Conservation (phyloP, 37 sponge, comb jelly and placozoan species). For the Aplysina aerophoba region DNA sequence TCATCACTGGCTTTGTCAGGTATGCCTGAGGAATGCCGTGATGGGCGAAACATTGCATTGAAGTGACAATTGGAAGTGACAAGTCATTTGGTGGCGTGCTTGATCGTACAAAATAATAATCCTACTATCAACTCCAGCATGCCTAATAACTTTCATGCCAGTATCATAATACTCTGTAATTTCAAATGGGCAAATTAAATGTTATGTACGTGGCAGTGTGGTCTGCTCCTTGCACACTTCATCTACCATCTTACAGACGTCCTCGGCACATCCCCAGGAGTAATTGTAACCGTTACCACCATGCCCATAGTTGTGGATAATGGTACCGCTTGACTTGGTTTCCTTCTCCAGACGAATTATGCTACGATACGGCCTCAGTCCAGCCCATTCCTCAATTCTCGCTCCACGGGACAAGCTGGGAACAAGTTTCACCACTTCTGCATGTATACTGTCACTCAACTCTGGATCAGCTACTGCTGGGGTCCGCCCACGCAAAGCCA, state of each 20-base stretch:
- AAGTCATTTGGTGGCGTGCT: too few species aligned
- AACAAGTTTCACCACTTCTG: not conserved
- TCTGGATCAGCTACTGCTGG: not conserved
- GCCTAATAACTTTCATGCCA: too few species aligned
- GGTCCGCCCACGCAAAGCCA: not conserved
- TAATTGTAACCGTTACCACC: conserved; percentile 25
- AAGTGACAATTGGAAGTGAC: too few species aligned
- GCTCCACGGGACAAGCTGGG: not conserved
- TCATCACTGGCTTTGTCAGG: too few species aligned
- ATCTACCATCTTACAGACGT: conserved; percentile 13
- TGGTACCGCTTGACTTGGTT: not conserved
- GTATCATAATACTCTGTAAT: too few species aligned
- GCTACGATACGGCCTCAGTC: conserved; percentile 20
- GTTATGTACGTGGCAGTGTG: too few species aligned
- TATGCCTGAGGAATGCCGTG: too few species aligned
- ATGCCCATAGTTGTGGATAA: conserved; percentile 55
- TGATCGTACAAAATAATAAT: too few species aligned
- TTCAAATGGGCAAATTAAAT: too few species aligned
- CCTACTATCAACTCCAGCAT: too few species aligned
- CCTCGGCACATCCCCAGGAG: conserved; percentile 46
- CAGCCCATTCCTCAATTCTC: conserved; percentile 10
- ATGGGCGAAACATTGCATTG: too few species aligned
- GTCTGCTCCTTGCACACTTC: too few species aligned
- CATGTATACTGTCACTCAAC: not conserved
- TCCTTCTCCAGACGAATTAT: conserved; percentile 34